These are phyloP conservation scores for Zygogramma bicolorata DNA, from an alignment of 2,888 invertebrate species.

Conservation along the genomic window DNA sequence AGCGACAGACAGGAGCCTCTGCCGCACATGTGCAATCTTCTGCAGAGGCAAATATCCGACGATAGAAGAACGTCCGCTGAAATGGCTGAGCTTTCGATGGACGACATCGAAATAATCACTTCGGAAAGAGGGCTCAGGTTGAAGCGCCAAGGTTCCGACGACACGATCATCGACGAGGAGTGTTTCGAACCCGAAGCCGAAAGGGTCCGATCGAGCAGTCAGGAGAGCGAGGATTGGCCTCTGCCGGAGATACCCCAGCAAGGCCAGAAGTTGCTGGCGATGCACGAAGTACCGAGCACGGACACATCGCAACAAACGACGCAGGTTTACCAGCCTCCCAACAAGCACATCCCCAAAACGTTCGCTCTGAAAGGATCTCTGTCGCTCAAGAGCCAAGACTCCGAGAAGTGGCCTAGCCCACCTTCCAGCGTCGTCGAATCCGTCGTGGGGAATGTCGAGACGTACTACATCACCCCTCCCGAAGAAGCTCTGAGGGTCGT, in stretches of 20 bases:
- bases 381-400: slow-evolving; percentile 71
- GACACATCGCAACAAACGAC: slow-evolving; percentile 66
- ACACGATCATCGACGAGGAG: slow-evolving; percentile 67
- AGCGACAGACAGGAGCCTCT: slow-evolving; percentile 56
- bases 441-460: slow-evolving; percentile 83
- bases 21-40: slow-evolving; percentile 60
- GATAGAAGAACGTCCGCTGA: slow-evolving; percentile 86
- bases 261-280: slow-evolving; percentile 60
- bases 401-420: slow-evolving; percentile 86
- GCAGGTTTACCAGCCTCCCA: slow-evolving; percentile 63
- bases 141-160: slow-evolving; percentile 65
- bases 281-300: slow-evolving; percentile 65
- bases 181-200: slow-evolving; percentile 59
- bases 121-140: slow-evolving; percentile 65
- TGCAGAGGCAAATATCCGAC: slow-evolving; percentile 77
- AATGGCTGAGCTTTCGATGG: slow-evolving; percentile 87
- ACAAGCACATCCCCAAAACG: slow-evolving; percentile 62
- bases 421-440: slow-evolving; percentile 79
- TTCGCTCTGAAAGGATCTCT: slow-evolving; percentile 64
- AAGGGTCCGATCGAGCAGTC: slow-evolving; percentile 69
- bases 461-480: slow-evolving; percentile 83
- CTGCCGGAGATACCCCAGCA: slow-evolving; percentile 76
- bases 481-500: slow-evolving; percentile 84
- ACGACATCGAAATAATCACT: slow-evolving; percentile 68
- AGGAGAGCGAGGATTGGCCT: slow-evolving; percentile 83